Base-by-base conservation (phyloP, 2,888 invertebrate genomes). In the Dione juno region DNA sequence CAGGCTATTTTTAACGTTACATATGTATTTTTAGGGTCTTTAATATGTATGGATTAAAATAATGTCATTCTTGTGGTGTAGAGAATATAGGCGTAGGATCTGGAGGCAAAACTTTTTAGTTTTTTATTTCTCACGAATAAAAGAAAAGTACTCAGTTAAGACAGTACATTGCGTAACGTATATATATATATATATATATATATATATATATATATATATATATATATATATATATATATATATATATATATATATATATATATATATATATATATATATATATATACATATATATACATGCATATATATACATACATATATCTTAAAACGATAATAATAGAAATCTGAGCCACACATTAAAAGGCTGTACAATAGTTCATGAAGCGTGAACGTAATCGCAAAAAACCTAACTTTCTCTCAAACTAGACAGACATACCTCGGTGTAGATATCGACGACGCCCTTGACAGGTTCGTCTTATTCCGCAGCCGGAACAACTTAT, bases 381-480 rank as follows among this genome's bases (percentile, higher is more conserved):
- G 63, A 71, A 64, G 66, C 71, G 71, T 69, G 52, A 71, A 66
- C 40, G n/a, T 9, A 48, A 28, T 64, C 61, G 68, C 53, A 63
- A 68, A 71, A 73, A 69, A 52, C 10, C 40, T 67, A 66, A 68
- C 74, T 74, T 74, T 74, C 74, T 58, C 71, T 61, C 35, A 40
- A 57, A 37, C 16, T 50, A 16, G 53, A 74, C 78, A 16, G 53
- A 74, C 78, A 72, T 82, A 92, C 92, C 90, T 91, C 66, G 92
- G 92, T 43, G 90, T 86, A 2, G 92, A 92, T 70, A 92, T 83
- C 19, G 92, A 93, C 28, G 87, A 82, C 16, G 88, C 84, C 65
- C 92, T 82, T 21, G 86, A 84, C 57, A 93, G 72, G 63, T 85
- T 88, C 50, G 84, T 81, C 77, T 86, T 89, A 71, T 83, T 88